These are phyloP conservation scores for Tholera decimalis DNA, from an alignment of 2,888 invertebrate species.

Conservation along the genomic window DNA sequence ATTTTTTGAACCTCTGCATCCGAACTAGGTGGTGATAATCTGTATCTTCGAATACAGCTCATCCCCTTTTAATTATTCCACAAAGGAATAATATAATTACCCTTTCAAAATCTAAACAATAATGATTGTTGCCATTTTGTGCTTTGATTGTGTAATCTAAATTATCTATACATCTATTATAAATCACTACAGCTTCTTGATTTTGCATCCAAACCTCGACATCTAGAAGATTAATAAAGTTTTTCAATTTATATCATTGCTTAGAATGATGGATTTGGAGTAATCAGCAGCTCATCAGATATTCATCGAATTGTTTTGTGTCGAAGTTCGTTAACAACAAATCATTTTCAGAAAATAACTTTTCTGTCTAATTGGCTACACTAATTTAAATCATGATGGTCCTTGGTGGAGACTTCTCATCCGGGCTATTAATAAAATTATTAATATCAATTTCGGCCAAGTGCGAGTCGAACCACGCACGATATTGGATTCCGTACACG, in stretches of 20 bases:
- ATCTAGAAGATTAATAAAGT: constrained; percentile 22
- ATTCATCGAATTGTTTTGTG: constrained; percentile 21
- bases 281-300: constrained; percentile 21
- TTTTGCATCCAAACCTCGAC: constrained; percentile 43
- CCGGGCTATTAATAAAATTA: no score
- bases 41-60: no score
- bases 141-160: neutral
- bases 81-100: no score
- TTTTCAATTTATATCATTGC: neutral
- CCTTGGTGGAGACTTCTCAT: neutral
- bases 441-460: no score
- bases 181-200: constrained; percentile 4
- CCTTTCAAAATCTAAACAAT: no score
- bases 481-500: no score
- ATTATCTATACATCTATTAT: constrained; percentile 4
- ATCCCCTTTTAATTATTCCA: no score
- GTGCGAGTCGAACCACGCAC: no score
- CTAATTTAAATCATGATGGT: neutral
- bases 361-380: neutral
- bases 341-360: constrained; percentile 1
- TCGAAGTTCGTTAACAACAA: neutral
- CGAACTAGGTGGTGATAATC: no score
- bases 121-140: no score
- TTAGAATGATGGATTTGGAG: constrained; percentile 7
- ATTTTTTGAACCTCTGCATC: no score